Evolutionary conservation across 2,888 invertebrate genomes (phyloP), one percentile per base, ranked within the genome.

Genomic region (Stenodera caucasica): DNA sequence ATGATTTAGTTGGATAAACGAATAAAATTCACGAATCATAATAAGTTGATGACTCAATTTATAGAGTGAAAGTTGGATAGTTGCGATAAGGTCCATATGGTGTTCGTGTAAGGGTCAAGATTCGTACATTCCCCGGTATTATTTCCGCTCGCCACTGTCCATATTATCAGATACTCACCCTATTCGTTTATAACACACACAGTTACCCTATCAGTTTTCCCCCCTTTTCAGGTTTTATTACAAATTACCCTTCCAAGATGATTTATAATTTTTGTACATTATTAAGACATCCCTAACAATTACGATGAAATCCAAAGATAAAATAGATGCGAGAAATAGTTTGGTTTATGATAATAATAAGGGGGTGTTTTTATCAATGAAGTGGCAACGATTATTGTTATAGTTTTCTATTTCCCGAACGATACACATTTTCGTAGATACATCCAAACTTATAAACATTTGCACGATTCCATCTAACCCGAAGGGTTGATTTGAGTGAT

Each of bases 261-360:
- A 45, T 45, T 45, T 45, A 45, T 45, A 45, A 23, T 45, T 45
- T 45, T 45, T 45, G 45, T 23, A 45, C 45, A 45, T 45, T 45
- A 45, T 45, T 45, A 45, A 45, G 45, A 45, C 45, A 45, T 45
- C 45, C 45, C 23, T 12, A 23, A 45, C 21, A 45, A 45, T 45
- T 45, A 45, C 45, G 45, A 23, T 45, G 3, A 23, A 23, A 45
- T 23, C 45, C 23, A 23, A n/a, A 45, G 21, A 23, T 45, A 15
- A 7, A 18, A 12, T 37, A n/a, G 45, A 45, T 12, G 21, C n/a
- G 23, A n/a, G 12, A 45, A 21, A 23, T 30, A 30, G 4, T 8
- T 30, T 30, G 8, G 8, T 30, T 30, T 7, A 8, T 30, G 8
- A 8, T 30, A 30, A 30, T 30, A 30, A 30, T 30, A 30, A 30